Conservation (phyloP, 2,888 invertebrate species). For the Lepeophtheirus nordmannii region DNA sequence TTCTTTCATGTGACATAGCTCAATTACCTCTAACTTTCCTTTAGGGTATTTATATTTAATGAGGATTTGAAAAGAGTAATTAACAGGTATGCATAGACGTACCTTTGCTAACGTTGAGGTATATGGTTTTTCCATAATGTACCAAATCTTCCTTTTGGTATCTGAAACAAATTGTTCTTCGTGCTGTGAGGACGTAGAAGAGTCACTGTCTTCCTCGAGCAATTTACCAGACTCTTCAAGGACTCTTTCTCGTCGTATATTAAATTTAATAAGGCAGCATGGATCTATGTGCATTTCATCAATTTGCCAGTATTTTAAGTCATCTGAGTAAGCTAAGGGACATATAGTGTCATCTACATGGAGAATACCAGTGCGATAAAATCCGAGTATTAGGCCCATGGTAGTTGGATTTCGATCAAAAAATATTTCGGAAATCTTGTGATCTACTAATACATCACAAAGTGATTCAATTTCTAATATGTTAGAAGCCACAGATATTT, state of each 20-base stretch:
- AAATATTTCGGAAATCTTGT: background rate
- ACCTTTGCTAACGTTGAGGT: conserved; percentile 5
- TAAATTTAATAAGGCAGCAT: background rate
- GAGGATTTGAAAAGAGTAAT: no score
- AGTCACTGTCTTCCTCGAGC: background rate
- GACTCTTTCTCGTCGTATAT: background rate
- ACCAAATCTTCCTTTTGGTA: conserved; percentile 2
- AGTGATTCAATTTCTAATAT: background rate
- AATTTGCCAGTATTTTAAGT: background rate
- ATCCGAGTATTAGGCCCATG: background rate
- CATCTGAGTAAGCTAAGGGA: background rate
- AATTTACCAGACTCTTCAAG: background rate
- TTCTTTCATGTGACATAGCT: no score
- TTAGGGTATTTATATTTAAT: no score
- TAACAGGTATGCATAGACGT: background rate
- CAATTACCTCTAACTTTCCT: no score
- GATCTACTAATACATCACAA: background rate
- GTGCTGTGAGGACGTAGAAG: background rate
- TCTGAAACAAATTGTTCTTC: background rate
- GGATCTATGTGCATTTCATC: background rate
- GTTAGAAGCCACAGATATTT: background rate
- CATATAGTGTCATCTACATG: background rate
- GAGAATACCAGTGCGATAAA: background rate
- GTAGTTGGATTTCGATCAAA: background rate
- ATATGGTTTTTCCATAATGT: conserved; percentile 3